Base-by-base conservation (phyloP, 2,113 vertebrate genomes). In the Gobio gobio region DNA sequence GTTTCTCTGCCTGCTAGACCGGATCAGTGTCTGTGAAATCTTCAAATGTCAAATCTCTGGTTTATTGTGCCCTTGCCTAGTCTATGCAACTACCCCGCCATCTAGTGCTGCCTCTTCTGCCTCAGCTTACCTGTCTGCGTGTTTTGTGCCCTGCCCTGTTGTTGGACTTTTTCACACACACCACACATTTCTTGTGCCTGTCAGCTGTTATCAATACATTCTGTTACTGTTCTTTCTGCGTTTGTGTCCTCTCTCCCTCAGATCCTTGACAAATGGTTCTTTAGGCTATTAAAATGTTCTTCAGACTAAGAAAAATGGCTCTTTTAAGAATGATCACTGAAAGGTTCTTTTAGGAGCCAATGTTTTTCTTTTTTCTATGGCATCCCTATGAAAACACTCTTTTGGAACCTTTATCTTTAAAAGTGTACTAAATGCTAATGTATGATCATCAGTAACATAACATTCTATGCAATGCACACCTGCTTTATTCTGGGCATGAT, bases 391-490 rank as follows among this genome's bases (percentile, higher is more conserved):
- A 51, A 51, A 51, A 51, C 4, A 1, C 49, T 10, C 3, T 51
- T 51, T 51, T 51, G 14, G 49, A 51, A 51, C 13, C 49, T 16
- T 54, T 16, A 5, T 51, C 14, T 51, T 54, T 18, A 2, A 7
- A 56, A 56, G 18, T 20, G 2, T 18, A 9, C 7, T 33, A 36
- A 9, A 10, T 40, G 8, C 33, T 36, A 10, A 20, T 2, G 8
- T 5, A 36, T 33, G 8, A 68, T 18, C 40, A 9, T 70, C 24
- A 51, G 14, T 18, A 75, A 51, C n/a, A 68, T 36, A 29, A 75
- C 3, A 75, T 24, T 24, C 22, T 24, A 14, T 70, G 20, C 29
- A 40, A 10, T n/a, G 18, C 73, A 68, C 9, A 90, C 88, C 83
- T 86, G 84, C 24, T 2, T 6, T 54, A n/a, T 75, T 29, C 1